phyloP scores from a whole-genome alignment of 2,113 vertebrate species.

The Corvus moneduloides region DNA sequence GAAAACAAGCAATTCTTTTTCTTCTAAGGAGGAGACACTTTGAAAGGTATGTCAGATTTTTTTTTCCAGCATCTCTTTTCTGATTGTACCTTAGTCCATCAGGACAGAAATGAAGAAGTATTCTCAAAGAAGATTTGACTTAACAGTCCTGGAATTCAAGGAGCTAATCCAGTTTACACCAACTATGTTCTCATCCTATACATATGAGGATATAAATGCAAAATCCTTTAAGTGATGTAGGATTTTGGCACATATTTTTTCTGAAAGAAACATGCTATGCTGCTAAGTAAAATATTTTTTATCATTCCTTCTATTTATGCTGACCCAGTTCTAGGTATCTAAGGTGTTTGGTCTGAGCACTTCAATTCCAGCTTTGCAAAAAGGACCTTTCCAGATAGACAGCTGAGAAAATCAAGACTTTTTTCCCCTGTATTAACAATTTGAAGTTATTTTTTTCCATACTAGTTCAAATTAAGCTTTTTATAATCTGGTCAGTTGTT shows the following conservation, averaged over 20 bases:
- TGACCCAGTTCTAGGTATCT: not conserved
- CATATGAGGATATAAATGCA: not conserved
- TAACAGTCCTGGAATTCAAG: not conserved
- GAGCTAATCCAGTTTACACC: not conserved
- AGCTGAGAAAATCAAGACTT: not conserved
- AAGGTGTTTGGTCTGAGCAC: not conserved
- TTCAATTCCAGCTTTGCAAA: not conserved
- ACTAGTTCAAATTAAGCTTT: not conserved
- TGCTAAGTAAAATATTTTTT: not conserved
- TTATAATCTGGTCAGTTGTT: not conserved
- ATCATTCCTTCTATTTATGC: not conserved
- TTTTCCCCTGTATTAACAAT: not conserved
- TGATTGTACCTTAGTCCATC: not conserved
- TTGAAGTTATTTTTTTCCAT: not conserved
- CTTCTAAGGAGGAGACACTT: not conserved
- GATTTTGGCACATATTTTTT: not conserved
- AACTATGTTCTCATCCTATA: not conserved
- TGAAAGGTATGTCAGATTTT: not conserved
- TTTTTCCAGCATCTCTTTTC: not conserved
- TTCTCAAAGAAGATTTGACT: not conserved
- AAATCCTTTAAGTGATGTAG: not conserved
- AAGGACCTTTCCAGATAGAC: not conserved
- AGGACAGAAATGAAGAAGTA: not conserved
- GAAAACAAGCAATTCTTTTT: not conserved
- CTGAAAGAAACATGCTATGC: not conserved